phyloP scores from a whole-genome alignment of 2,113 vertebrate genomes.

The Thalassarche chlororhynchos region DNA sequence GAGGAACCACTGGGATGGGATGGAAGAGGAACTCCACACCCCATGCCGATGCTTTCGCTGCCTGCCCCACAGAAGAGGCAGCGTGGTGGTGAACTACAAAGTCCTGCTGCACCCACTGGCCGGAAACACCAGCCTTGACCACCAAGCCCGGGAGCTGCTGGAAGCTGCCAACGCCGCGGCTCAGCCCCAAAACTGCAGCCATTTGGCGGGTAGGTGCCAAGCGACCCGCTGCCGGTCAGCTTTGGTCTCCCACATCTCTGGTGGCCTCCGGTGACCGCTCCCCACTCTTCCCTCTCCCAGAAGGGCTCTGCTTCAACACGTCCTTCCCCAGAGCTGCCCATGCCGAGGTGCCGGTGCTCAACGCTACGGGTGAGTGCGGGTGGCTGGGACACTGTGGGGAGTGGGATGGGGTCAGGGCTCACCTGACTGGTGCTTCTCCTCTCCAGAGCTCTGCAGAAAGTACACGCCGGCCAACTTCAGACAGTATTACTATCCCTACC shows the following conservation, averaged over 20 bases:
- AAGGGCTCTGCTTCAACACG: background rate
- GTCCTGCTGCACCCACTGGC: background rate
- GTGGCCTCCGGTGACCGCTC: background rate
- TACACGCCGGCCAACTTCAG: background rate
- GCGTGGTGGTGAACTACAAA: background rate
- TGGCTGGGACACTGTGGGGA: accelerated
- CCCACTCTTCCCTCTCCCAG: background rate
- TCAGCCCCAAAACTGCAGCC: background rate
- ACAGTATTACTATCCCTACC: background rate
- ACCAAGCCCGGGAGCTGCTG: background rate
- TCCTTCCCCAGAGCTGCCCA: background rate
- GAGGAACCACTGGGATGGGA: background rate
- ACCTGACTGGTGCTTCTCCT: no score
- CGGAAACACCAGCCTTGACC: background rate
- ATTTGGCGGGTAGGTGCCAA: background rate
- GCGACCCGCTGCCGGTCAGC: accelerated
- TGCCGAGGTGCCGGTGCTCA: accelerated
- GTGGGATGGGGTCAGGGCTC: background rate
- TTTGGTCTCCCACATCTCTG: background rate
- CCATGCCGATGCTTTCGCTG: accelerated
- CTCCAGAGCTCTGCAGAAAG: background rate
- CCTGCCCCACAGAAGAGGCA: background rate
- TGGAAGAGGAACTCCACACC: background rate
- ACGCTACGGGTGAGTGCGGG: accelerated
- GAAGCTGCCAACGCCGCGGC: background rate